Conservation (phyloP, 2,113 vertebrate species). For the Nyctereutes procyonoides region DNA sequence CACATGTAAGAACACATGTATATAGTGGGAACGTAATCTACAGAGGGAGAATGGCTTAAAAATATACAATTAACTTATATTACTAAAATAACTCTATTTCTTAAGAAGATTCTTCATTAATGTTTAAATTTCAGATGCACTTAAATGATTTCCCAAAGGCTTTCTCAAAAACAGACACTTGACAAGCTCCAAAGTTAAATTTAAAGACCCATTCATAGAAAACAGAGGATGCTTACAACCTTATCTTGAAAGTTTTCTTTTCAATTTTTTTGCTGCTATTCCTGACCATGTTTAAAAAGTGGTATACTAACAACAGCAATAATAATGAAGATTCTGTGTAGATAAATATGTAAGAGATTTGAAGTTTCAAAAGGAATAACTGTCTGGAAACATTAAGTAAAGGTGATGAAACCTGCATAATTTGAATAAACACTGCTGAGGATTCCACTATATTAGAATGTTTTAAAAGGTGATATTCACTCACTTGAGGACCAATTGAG, state of each 20-base stretch:
- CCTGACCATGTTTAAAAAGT: background rate
- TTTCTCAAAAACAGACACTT: background rate
- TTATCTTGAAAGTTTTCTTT: slow-evolving; percentile 15
- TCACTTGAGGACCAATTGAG: background rate
- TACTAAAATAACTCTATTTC: background rate
- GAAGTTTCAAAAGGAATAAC: background rate
- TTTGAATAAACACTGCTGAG: background rate
- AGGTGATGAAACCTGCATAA: background rate
- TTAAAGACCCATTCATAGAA: background rate
- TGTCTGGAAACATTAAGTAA: background rate
- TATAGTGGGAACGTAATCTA: background rate
- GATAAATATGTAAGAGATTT: background rate
- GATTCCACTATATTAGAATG: background rate
- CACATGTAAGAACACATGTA: background rate
- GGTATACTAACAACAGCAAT: background rate
- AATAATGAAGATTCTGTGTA: background rate
- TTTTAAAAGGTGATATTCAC: background rate
- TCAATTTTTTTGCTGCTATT: background rate
- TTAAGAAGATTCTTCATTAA: background rate
- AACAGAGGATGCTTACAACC: background rate
- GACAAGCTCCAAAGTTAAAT: background rate
- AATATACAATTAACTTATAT: background rate
- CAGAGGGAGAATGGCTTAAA: background rate
- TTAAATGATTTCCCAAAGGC: background rate
- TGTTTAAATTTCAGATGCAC: background rate